Conservation (phyloP, 2,888 invertebrate species). For the Limnephilus marmoratus region DNA sequence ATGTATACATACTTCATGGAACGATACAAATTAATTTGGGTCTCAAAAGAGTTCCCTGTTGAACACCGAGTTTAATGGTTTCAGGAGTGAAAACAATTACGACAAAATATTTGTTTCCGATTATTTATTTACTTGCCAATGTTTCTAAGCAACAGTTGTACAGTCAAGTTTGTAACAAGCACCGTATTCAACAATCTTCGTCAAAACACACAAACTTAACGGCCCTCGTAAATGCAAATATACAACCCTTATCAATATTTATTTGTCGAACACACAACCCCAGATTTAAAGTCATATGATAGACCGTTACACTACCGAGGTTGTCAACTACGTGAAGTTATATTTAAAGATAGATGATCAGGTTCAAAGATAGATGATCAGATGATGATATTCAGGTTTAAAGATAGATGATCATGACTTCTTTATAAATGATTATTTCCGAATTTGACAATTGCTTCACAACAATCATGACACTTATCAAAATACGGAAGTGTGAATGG, state of each 20-base stretch:
- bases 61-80: not conserved
- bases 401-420: not conserved
- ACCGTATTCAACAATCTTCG: not conserved
- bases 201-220: not conserved
- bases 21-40: not conserved
- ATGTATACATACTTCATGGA: not conserved
- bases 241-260: not conserved
- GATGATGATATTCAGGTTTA: too few species aligned
- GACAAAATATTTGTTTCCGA: not conserved
- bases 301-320: too few species aligned
- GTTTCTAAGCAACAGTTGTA: not conserved
- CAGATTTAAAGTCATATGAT: not conserved
- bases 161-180: not conserved
- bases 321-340: too few species aligned
- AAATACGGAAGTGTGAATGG: too few species aligned
- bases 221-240: not conserved
- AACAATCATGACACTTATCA: too few species aligned
- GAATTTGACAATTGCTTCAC: too few species aligned
- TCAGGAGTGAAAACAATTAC: too few species aligned
- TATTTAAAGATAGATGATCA: not conserved
- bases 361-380: not conserved
- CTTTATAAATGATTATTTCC: not conserved
- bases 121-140: not conserved
- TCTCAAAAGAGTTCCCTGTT: not conserved
- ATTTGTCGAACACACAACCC: not conserved